Evolutionary conservation across 30 jellyfish, hydroid and myxozoan genomes (phyloP).

Genomic region (Aurelia sp.): DNA sequence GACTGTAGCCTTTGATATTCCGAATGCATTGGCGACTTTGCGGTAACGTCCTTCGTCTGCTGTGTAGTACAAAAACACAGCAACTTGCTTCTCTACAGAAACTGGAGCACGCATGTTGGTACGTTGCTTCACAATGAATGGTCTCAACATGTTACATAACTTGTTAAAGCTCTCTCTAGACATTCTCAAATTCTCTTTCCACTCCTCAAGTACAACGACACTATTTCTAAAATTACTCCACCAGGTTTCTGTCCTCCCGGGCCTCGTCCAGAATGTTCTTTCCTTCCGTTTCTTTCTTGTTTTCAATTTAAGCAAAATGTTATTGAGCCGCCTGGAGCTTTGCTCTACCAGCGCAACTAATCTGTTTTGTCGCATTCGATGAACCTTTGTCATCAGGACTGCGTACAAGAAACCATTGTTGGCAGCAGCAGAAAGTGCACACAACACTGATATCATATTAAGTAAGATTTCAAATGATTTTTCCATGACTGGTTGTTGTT

Average conservation of each 20-base stretch:
- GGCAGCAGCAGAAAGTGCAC: too few relatives aligned
- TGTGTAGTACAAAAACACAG: constrained; percentile 30
- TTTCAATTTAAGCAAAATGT: too few relatives aligned
- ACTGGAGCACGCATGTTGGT: constrained; percentile 38
- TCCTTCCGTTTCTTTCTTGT: too few relatives aligned
- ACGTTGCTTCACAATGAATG: constrained; percentile 37
- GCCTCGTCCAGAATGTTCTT: constrained; percentile 17
- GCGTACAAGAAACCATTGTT: too few relatives aligned
- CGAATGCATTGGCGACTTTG: constrained; percentile 68
- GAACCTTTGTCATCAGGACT: too few relatives aligned
- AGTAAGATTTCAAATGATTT: too few relatives aligned
- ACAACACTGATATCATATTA: too few relatives aligned
- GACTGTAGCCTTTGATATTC: constrained; percentile 61
- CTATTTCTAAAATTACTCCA: constrained; percentile 20
- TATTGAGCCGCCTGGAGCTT: too few relatives aligned
- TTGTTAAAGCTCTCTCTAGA: constrained; percentile 23
- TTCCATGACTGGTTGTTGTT: too few relatives aligned
- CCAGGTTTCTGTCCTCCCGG: constrained; percentile 52
- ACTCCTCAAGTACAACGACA: constrained; percentile 30
- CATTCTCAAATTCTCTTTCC: constrained; percentile 47
- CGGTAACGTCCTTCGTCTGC: constrained; percentile 70
- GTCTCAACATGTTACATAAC: constrained; percentile 23
- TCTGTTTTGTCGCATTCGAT: too few relatives aligned
- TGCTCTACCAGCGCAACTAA: too few relatives aligned
- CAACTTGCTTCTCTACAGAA: constrained; percentile 61